A percentile compares a stretch with the other conserved stretches of the same genome.
These are phyloP conservation scores for Thelaira solivaga DNA, from an alignment of 2,888 invertebrate genomes.

Conservation along the genomic window DNA sequence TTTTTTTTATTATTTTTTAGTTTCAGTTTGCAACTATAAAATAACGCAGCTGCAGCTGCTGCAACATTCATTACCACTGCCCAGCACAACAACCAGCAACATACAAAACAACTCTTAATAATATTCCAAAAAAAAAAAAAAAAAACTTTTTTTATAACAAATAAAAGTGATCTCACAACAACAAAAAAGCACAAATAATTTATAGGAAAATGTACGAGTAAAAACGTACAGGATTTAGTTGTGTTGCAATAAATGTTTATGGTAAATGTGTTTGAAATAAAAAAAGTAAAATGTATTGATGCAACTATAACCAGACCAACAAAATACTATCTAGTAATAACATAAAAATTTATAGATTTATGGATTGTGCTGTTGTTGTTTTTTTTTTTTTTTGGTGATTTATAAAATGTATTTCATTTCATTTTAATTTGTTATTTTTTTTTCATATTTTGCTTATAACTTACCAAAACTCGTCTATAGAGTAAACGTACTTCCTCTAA, in stretches of 20 bases:
- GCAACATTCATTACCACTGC: too few relatives aligned
- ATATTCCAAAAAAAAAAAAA: too few relatives aligned
- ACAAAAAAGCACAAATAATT: slow-evolving; percentile 38
- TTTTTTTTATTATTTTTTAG: neutral
- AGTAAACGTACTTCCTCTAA: slow-evolving; percentile 83
- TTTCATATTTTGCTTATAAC: slow-evolving; percentile 55
- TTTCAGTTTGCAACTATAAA: slow-evolving; percentile 7
- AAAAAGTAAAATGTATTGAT: slow-evolving; percentile 14
- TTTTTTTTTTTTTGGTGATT: slow-evolving; percentile 6
- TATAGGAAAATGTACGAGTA: slow-evolving; percentile 34
- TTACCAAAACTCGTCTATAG: slow-evolving; percentile 83
- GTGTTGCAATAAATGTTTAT: slow-evolving; percentile 53
- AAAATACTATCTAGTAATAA: neutral
- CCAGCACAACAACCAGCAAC: too few relatives aligned
- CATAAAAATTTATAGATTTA: slow-evolving; percentile 2
- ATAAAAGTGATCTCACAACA: neutral
- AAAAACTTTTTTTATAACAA: neutral
- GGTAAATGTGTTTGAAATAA: slow-evolving; percentile 14
- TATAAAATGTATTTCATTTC: slow-evolving; percentile 13
- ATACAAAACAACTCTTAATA: too few relatives aligned
- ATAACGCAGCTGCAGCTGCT: slow-evolving; percentile 44
- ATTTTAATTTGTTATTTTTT: neutral
- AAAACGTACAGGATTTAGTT: slow-evolving; percentile 41
- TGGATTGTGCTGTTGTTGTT: too few relatives aligned
- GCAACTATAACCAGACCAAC: slow-evolving; percentile 11